Percentiles rank a stretch among this genome's conserved stretches.
Evolutionary conservation across 2,113 vertebrate genomes (phyloP).

Genomic region (Odocoileus virginianus): DNA sequence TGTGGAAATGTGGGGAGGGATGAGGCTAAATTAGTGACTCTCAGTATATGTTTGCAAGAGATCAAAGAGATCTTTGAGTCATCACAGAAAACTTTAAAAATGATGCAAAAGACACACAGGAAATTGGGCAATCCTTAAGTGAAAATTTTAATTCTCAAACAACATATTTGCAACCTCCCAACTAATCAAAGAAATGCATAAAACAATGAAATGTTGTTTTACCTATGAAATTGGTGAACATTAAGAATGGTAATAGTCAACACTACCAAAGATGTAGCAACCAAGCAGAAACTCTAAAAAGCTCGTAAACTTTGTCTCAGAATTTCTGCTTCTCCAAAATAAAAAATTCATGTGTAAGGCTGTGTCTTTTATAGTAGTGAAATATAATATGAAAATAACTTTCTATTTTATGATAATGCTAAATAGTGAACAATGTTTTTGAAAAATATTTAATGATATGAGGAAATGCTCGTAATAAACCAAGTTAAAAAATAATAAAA

Average conservation of each 20-base stretch:
- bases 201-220: slow-evolving; percentile 18
- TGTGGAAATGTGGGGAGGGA: background rate
- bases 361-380: slow-evolving; percentile 1
- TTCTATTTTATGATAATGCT: background rate
- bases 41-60: slow-evolving; percentile 1
- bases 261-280: background rate
- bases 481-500: background rate
- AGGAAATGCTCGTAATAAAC: background rate
- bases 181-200: slow-evolving; percentile 38
- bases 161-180: slow-evolving; percentile 26
- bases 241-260: background rate
- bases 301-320: background rate
- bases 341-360: background rate
- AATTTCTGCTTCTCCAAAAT: slow-evolving; percentile 25
- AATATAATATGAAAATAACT: background rate
- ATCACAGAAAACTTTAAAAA: slow-evolving; percentile 20
- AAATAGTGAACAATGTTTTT: background rate
- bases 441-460: background rate
- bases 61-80: slow-evolving; percentile 16
- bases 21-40: background rate
- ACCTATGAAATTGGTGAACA: slow-evolving; percentile 17
- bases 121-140: background rate
- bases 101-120: background rate
- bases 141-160: slow-evolving; percentile 21
- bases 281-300: slow-evolving; percentile 7